Conservation (phyloP, 2,797 vertebrate species). For the Sebastiscus tertius region DNA sequence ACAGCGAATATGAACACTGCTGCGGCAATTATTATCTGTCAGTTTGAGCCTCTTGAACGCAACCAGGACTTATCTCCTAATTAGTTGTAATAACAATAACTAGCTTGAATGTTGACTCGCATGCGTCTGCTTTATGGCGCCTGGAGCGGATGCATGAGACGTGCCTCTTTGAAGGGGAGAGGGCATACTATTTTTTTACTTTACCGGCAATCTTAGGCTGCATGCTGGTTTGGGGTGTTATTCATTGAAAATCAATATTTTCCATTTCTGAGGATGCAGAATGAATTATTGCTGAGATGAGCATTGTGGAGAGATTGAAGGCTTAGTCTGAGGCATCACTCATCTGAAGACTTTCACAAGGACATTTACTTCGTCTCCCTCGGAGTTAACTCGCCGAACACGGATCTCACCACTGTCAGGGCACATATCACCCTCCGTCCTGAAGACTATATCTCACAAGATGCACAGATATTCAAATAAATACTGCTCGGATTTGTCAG, state of each 20-base stretch:
- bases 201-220: constrained; percentile 47
- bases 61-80: constrained; percentile 59
- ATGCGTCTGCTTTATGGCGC: constrained; percentile 34
- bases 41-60: constrained; percentile 58
- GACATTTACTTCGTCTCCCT: constrained; percentile 65
- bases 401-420: constrained; percentile 36
- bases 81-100: constrained; percentile 62
- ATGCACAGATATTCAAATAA: constrained; percentile 3
- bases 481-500: neutral
- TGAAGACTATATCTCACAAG: constrained; percentile 14
- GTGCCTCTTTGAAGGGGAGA: constrained; percentile 4
- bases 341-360: constrained; percentile 75
- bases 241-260: constrained; percentile 82
- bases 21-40: constrained; percentile 55
- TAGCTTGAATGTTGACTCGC: constrained; percentile 23
- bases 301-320: constrained; percentile 74
- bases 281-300: constrained; percentile 80
- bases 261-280: constrained; percentile 79
- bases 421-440: constrained; percentile 43
- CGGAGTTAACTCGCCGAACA: constrained; percentile 56
- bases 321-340: constrained; percentile 69
- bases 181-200: constrained; percentile 24
- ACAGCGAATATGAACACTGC: constrained; percentile 37
- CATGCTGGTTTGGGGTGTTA: constrained; percentile 69
- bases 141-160: constrained; percentile 26